These are phyloP conservation scores for Enteromius paludinosus DNA, from an alignment of 2,797 vertebrate genomes.

Conservation along the genomic window DNA sequence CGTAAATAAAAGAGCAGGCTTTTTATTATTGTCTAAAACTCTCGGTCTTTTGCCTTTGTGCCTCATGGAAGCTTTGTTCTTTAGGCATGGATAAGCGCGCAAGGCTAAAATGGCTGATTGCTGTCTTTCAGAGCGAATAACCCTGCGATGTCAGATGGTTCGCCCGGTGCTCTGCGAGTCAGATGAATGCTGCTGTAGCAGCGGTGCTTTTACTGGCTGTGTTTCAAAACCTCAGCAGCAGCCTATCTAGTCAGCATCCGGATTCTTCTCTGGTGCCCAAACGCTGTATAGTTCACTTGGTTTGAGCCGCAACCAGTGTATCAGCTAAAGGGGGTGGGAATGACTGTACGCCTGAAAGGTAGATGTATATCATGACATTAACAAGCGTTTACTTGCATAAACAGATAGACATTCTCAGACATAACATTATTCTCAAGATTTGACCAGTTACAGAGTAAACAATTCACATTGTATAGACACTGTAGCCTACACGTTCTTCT, in stretches of 20 bases:
- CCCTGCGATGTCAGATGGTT: slow-evolving; percentile 55
- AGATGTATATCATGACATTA: neutral
- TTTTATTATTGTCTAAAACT: slow-evolving; percentile 46
- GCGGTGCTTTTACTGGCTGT: slow-evolving; percentile 49
- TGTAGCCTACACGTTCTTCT: neutral
- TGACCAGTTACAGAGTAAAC: neutral
- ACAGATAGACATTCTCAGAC: neutral
- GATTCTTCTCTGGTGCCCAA: neutral
- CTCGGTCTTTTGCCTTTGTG: slow-evolving; percentile 51
- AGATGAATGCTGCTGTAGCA: slow-evolving; percentile 46
- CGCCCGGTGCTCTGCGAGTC: slow-evolving; percentile 45
- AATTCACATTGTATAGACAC: neutral
- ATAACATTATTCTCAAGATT: neutral
- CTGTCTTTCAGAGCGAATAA: slow-evolving; percentile 51
- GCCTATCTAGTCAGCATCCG: slow-evolving; percentile 23
- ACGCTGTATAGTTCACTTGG: neutral
- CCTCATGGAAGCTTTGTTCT: slow-evolving; percentile 54
- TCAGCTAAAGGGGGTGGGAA: slow-evolving; percentile 1
- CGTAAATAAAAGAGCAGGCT: slow-evolving; percentile 49
- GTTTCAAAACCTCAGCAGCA: slow-evolving; percentile 6
- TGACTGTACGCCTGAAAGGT: neutral
- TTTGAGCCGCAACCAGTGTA: neutral
- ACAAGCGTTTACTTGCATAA: neutral
- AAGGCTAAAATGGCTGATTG: slow-evolving; percentile 67
- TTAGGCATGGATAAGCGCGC: slow-evolving; percentile 35